A percentile compares a stretch with the other conserved stretches of the same genome.
These are phyloP conservation scores for Halcyon leucocephala DNA, from an alignment of 2,797 vertebrate species.

Conservation along the genomic window DNA sequence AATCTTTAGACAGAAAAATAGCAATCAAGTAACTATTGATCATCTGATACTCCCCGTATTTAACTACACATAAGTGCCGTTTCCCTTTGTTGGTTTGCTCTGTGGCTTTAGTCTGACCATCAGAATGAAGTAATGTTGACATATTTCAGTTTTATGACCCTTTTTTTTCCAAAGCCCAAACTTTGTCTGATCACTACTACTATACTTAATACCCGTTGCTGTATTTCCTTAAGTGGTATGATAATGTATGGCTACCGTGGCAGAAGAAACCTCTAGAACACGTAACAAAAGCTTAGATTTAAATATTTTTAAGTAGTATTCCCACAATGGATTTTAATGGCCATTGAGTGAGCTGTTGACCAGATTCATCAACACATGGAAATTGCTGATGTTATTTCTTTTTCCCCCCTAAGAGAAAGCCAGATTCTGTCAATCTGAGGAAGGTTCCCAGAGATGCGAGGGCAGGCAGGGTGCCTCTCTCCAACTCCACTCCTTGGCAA, in stretches of 20 bases:
- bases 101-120: neutral
- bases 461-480: neutral
- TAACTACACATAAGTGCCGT: neutral
- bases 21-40: slow-evolving; percentile 19
- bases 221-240: neutral
- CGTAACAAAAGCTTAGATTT: neutral
- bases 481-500: neutral
- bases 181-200: neutral
- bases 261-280: neutral
- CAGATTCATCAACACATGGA: neutral
- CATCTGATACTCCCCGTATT: neutral
- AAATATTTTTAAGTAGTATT: neutral
- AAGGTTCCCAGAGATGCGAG: neutral
- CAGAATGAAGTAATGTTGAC: neutral
- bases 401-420: neutral
- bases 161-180: neutral
- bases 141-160: slow-evolving; percentile 31
- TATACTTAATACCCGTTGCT: neutral
- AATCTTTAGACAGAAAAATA: slow-evolving; percentile 15
- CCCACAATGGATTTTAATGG: neutral
- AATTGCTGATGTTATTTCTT: neutral
- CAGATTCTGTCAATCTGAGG: neutral
- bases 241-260: neutral
- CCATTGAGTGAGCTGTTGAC: neutral
- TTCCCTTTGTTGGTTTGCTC: neutral